These are phyloP conservation scores for Xyrauchen texanus DNA, from an alignment of 2,113 vertebrate genomes.

Conservation along the genomic window DNA sequence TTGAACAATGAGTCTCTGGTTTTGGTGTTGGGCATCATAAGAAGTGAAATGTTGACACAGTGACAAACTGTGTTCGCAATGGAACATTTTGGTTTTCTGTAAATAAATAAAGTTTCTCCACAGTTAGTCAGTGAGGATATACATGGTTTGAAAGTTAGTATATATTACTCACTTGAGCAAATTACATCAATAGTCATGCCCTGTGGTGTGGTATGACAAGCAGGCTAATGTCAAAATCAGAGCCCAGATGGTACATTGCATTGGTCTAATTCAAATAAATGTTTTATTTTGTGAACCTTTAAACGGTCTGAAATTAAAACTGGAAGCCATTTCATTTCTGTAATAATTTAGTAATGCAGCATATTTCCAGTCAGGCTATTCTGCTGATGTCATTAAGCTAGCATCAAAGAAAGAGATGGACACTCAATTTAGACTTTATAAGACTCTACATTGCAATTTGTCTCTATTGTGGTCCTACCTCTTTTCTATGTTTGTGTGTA, in stretches of 20 bases:
- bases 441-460: too few species aligned
- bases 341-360: neutral
- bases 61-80: neutral
- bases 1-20: neutral
- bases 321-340: neutral
- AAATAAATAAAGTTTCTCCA: neutral
- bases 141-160: neutral
- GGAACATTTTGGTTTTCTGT: slow-evolving; percentile 12
- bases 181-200: neutral
- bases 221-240: too few species aligned
- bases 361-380: neutral
- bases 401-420: neutral
- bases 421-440: neutral
- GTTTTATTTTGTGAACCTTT: too few species aligned
- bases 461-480: too few species aligned
- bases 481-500: too few species aligned
- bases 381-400: neutral
- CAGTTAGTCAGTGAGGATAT: neutral
- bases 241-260: neutral
- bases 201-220: neutral
- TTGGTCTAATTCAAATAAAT: too few species aligned
- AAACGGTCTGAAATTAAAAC: neutral
- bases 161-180: neutral
- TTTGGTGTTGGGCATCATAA: neutral
- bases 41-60: neutral